Evolutionary conservation across 2,888 invertebrate species (phyloP), one percentile per base, ranked within the genome.

Genomic region (Hesperia comma): DNA sequence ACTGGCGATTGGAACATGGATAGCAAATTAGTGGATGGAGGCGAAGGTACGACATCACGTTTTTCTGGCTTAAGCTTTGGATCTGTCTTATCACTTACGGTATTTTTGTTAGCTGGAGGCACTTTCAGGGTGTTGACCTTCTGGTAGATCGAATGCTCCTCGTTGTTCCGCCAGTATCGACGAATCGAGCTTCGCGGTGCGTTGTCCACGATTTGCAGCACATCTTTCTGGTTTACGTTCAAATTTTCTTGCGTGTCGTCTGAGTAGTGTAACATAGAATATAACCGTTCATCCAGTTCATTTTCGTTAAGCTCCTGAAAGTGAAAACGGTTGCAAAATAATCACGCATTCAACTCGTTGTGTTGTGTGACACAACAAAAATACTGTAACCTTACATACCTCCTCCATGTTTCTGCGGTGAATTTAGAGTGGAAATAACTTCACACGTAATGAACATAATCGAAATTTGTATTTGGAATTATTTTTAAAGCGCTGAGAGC

Each of bases 221-320:
- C 69, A 69, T 79, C 82, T 73, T 83, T 79, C 70, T 75, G 77
- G 66, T 77, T 75, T 67, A 77, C 74, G 71, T 72, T 80, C 70
- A 81, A 74, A 76, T 85, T 83, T 73, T 75, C 77, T 75, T 87
- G 86, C 56, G 88, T 84, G 72, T 85, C 83, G 76, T 92, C 90
- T 70, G 85, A 88, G 86, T 92, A 85, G 78, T 92, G 89, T 75
- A 92, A 76, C 86, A 90, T 87, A 80, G 92, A 87, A 86, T 92
- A 92, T 72, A 92, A 82, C 79, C 84, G 85, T 75, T 88, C 89
- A 76, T 92, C 91, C 83, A 90, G 78, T 74, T 93, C 93, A 87
- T 90, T 84, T 77, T 92, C 92, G 82, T 85, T 88, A 86, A 87
- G 86, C 83, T 91, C 92, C 93, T 93, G 80, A 75, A 90, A 89